These are phyloP conservation scores for Mustela nigripes DNA, from an alignment of 2,113 vertebrate genomes.

Conservation along the genomic window DNA sequence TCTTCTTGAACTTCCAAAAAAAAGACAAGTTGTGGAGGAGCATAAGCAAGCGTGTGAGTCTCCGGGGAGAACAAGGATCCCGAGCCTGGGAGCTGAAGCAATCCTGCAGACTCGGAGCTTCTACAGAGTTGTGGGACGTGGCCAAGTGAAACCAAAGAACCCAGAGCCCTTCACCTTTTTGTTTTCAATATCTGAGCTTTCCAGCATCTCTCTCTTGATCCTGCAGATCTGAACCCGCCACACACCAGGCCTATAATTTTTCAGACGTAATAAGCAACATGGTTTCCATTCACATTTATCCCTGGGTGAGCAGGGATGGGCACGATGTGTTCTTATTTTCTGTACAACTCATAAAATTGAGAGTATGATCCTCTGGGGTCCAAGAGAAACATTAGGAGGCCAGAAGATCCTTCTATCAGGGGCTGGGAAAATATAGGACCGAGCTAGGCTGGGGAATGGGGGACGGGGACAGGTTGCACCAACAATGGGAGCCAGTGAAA, in stretches of 20 bases:
- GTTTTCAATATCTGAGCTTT: slow-evolving; percentile 48
- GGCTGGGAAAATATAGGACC: too few species aligned
- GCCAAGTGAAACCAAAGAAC: not conserved
- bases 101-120: not conserved
- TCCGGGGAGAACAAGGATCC: not conserved
- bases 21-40: not conserved
- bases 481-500: not conserved
- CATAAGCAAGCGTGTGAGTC: not conserved
- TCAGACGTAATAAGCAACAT: not conserved
- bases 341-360: not conserved
- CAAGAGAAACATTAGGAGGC: not conserved
- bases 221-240: not conserved
- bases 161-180: not conserved
- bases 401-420: not conserved
- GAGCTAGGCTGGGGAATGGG: not conserved
- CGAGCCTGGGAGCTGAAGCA: not conserved
- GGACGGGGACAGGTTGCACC: not conserved
- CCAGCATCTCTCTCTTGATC: not conserved
- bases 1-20: not conserved
- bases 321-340: not conserved
- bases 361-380: not conserved
- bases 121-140: not conserved
- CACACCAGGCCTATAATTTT: slow-evolving; percentile 29
- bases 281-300: not conserved
- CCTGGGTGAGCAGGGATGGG: not conserved